These are phyloP conservation scores for Platichthys flesus DNA, from an alignment of 2,113 vertebrate species.

Conservation along the genomic window DNA sequence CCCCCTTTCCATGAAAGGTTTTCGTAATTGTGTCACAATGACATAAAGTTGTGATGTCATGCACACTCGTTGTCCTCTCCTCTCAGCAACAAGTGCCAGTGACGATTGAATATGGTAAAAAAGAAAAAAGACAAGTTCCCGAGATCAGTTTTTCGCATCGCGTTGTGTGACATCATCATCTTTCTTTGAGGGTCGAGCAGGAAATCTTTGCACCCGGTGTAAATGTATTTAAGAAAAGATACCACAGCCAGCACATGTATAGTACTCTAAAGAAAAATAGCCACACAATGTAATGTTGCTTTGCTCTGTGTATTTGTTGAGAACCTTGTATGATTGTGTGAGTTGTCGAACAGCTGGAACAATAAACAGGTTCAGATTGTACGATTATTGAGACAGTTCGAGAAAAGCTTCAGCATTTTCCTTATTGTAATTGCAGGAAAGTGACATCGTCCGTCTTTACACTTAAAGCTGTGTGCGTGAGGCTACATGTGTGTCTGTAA, in stretches of 20 bases:
- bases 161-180: slow-evolving; percentile 11
- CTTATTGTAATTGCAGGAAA: not conserved
- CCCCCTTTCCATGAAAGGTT: slow-evolving; percentile 75
- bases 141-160: slow-evolving; percentile 4
- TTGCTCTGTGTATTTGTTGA: slow-evolving; percentile 40
- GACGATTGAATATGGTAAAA: slow-evolving; percentile 1
- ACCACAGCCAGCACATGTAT: slow-evolving; percentile 43
- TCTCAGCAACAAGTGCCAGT: not conserved
- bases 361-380: not conserved
- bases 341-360: not conserved
- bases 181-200: not conserved
- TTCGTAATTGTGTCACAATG: slow-evolving; percentile 71
- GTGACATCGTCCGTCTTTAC: not conserved
- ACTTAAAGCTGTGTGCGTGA: slow-evolving; percentile 16
- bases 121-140: not conserved
- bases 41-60: slow-evolving; percentile 58
- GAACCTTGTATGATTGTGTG: slow-evolving; percentile 36
- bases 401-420: slow-evolving; percentile 9
- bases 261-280: slow-evolving; percentile 40
- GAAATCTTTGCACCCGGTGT: slow-evolving; percentile 42
- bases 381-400: not conserved
- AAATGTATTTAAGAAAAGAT: slow-evolving; percentile 9
- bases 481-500: slow-evolving; percentile 38
- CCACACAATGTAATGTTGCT: slow-evolving; percentile 28
- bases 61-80: slow-evolving; percentile 26